phyloP scores from a whole-genome alignment of 2,888 invertebrate genomes.

The Eupithecia abbreviata region DNA sequence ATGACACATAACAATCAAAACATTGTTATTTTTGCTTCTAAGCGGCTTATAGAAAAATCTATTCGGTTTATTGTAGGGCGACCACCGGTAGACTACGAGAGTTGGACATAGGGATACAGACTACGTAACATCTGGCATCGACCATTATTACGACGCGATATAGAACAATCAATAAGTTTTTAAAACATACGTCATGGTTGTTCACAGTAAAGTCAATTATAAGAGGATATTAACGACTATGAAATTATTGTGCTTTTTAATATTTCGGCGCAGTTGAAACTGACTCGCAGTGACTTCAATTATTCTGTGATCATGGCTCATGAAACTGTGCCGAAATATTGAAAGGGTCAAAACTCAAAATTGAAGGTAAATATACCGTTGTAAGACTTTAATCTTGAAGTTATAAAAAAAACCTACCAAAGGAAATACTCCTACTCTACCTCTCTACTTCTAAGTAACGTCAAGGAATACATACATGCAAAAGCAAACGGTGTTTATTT shows the following conservation, averaged over 20 bases:
- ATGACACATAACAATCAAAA: slow-evolving; percentile 48
- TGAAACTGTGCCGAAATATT: no score
- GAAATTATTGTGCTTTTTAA: no score
- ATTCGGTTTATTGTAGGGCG: slow-evolving; percentile 63
- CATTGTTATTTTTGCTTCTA: slow-evolving; percentile 67
- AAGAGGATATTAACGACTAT: no score
- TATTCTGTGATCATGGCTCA: no score
- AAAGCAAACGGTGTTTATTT: background rate
- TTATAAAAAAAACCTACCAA: no score
- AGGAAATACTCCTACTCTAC: background rate
- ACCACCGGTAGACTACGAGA: slow-evolving; percentile 41
- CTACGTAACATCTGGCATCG: background rate
- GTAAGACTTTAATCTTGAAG: background rate
- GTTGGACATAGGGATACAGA: slow-evolving; percentile 1
- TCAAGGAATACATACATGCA: background rate
- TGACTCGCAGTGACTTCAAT: no score
- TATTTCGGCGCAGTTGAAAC: no score
- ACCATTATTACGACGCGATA: background rate
- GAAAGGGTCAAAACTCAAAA: no score
- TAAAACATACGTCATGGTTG: no score
- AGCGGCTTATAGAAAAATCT: slow-evolving; percentile 78
- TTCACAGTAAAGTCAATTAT: no score
- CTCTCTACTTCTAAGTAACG: background rate
- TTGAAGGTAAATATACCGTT: no score
- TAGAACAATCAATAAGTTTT: background rate